A percentile compares a stretch with the other conserved stretches of the same genome.
These are phyloP conservation scores for Drosophila niveifrons DNA, from an alignment of 2,888 invertebrate species.

Conservation along the genomic window DNA sequence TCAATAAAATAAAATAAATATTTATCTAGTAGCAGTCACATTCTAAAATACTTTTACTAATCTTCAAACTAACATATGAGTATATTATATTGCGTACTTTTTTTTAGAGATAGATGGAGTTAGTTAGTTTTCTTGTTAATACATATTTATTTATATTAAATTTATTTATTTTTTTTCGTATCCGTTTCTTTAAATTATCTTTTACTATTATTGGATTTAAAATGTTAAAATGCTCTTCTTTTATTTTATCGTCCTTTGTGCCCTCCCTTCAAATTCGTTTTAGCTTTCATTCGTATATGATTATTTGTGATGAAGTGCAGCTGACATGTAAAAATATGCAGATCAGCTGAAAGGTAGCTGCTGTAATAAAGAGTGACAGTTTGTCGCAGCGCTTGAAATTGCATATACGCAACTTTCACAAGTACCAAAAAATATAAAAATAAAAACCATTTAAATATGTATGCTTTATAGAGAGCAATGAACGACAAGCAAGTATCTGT, in stretches of 20 bases:
- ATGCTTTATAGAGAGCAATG: background rate
- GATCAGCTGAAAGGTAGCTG: background rate
- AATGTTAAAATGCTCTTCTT: too few relatives aligned
- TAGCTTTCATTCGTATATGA: constrained; percentile 14
- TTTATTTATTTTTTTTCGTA: too few relatives aligned
- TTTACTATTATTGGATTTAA: too few relatives aligned
- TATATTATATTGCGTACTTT: too few relatives aligned
- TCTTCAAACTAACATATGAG: too few relatives aligned
- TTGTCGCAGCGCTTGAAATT: constrained; percentile 28
- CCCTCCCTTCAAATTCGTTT: background rate
- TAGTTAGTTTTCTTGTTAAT: too few relatives aligned
- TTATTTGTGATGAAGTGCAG: constrained; percentile 47
- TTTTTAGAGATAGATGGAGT: too few relatives aligned
- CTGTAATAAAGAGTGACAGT: constrained; percentile 58
- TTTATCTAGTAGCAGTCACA: background rate
- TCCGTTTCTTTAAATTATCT: too few relatives aligned
- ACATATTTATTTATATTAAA: too few relatives aligned
- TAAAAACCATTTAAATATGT: background rate
- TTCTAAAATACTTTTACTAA: too few relatives aligned
- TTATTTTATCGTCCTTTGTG: background rate
- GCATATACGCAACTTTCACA: constrained; percentile 41
- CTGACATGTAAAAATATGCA: constrained; percentile 44
- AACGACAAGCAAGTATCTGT: background rate
- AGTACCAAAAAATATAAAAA: background rate
- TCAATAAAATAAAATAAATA: background rate